Percentiles rank a stretch among this genome's conserved stretches.
These are phyloP conservation scores for Coenobita brevimanus DNA, from an alignment of 1,140 invertebrate genomes.

Conservation along the genomic window DNA sequence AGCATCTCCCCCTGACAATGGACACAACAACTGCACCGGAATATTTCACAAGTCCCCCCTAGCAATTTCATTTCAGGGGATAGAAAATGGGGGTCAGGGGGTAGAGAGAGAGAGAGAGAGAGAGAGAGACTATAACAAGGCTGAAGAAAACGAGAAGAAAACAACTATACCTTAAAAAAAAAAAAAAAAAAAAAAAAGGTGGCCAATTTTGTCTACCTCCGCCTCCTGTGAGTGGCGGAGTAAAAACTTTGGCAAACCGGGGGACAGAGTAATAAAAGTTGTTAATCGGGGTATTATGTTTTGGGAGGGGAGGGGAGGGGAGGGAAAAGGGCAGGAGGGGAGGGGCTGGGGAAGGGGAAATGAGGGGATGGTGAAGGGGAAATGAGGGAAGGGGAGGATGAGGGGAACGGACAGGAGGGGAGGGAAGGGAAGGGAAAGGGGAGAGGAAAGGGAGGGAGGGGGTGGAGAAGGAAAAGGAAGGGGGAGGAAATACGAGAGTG, in stretches of 20 bases:
- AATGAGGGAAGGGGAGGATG: too few relatives aligned
- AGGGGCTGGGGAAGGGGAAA: too few relatives aligned
- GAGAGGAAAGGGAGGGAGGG: not conserved
- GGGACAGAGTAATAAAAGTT: constrained; percentile 10
- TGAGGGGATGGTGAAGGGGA: too few relatives aligned
- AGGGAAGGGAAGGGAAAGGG: not conserved
- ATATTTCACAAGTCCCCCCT: constrained; percentile 31
- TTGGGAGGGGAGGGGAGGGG: too few relatives aligned
- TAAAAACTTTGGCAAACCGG: not conserved
- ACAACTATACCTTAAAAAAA: too few relatives aligned
- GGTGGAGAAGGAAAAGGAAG: not conserved
- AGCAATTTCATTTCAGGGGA: constrained; percentile 6
- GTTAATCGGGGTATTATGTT: not conserved
- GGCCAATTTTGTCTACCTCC: not conserved
- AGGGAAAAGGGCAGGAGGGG: too few relatives aligned
- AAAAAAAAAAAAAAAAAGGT: too few relatives aligned
- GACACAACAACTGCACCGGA: constrained; percentile 23
- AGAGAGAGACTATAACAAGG: too few relatives aligned
- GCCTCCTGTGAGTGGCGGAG: too few relatives aligned
- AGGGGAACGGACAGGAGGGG: too few relatives aligned
- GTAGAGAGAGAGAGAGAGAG: not conserved
- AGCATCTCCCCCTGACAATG: constrained; percentile 18
- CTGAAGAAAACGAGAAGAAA: not conserved
- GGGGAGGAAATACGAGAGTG: not conserved
- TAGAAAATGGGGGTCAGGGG: not conserved